A percentile compares a stretch with the other conserved stretches of the same genome.
phyloP scores from a whole-genome alignment of 1,140 invertebrate species.

The Drosophila busckii region DNA sequence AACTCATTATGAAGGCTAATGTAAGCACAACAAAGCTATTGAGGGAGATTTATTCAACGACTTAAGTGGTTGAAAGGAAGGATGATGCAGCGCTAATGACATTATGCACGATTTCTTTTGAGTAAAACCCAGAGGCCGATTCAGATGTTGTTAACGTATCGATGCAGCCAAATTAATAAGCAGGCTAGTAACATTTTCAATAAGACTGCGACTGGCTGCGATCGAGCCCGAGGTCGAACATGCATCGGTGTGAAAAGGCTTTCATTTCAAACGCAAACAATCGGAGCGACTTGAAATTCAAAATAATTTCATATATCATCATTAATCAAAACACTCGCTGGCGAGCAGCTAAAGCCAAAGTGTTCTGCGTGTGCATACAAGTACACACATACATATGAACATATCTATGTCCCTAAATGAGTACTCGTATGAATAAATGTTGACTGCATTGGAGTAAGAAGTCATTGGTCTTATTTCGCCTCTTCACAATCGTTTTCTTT shows the following conservation, averaged over 20 bases:
- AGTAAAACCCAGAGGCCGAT: constrained; percentile 10
- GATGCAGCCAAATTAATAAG: constrained; percentile 62
- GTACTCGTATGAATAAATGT: constrained; percentile 24
- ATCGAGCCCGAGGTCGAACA: constrained; percentile 11
- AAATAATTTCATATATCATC: constrained; percentile 77
- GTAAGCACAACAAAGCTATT: constrained; percentile 76
- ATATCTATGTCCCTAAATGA: constrained; percentile 2
- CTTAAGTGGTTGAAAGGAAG: constrained; percentile 44
- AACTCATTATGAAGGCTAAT: constrained; percentile 75
- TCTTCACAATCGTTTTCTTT: too few species aligned
- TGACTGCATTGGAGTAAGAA: constrained; percentile 28
- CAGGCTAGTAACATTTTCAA: constrained; percentile 53
- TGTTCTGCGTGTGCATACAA: constrained; percentile 34
- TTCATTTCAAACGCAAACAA: constrained; percentile 76
- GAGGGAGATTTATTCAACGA: constrained; percentile 67
- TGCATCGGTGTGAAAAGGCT: constrained; percentile 65
- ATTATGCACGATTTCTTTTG: constrained; percentile 56
- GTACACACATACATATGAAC: constrained; percentile 7
- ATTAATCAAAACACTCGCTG: constrained; percentile 73
- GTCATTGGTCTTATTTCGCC: constrained; percentile 33
- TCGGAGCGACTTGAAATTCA: constrained; percentile 66
- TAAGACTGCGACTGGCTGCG: constrained; percentile 21
- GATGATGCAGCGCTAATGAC: constrained; percentile 75
- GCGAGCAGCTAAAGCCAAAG: constrained; percentile 45
- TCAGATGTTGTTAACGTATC: constrained; percentile 36